Percentiles rank a stretch among this genome's conserved stretches.
These are phyloP conservation scores for Alosa sapidissima DNA, from an alignment of 2,797 vertebrate genomes.

Conservation along the genomic window DNA sequence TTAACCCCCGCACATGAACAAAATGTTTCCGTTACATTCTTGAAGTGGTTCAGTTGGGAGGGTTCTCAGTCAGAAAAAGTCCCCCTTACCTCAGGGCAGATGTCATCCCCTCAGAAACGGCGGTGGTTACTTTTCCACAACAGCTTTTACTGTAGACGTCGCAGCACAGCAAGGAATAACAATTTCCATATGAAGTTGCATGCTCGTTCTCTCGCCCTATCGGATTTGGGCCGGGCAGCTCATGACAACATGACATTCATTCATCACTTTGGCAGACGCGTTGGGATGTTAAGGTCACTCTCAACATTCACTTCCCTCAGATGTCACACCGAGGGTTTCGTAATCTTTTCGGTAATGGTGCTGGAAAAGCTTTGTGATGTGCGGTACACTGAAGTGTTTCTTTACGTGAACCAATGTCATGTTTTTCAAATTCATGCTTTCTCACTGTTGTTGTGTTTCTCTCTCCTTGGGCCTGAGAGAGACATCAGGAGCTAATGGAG, in stretches of 20 bases:
- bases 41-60: not conserved
- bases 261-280: not conserved
- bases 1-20: not conserved
- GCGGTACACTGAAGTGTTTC: not conserved
- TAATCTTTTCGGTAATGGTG: not conserved
- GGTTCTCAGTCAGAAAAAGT: not conserved
- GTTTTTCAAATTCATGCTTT: not conserved
- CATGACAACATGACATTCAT: not conserved
- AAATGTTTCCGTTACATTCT: not conserved
- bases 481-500: not conserved
- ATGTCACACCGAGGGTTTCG: not conserved
- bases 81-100: constrained; percentile 60
- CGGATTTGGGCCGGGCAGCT: not conserved
- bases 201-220: constrained; percentile 21
- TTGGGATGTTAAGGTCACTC: not conserved
- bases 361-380: not conserved
- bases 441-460: not conserved
- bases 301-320: not conserved
- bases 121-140: constrained; percentile 69
- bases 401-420: not conserved
- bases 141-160: constrained; percentile 57
- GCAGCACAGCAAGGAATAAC: constrained; percentile 54
- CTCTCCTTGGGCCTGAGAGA: not conserved
- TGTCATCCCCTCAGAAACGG: constrained; percentile 60
- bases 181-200: constrained; percentile 65